Base-by-base conservation (phyloP, 2,888 invertebrate species). In the Stenotaenia linearis region DNA sequence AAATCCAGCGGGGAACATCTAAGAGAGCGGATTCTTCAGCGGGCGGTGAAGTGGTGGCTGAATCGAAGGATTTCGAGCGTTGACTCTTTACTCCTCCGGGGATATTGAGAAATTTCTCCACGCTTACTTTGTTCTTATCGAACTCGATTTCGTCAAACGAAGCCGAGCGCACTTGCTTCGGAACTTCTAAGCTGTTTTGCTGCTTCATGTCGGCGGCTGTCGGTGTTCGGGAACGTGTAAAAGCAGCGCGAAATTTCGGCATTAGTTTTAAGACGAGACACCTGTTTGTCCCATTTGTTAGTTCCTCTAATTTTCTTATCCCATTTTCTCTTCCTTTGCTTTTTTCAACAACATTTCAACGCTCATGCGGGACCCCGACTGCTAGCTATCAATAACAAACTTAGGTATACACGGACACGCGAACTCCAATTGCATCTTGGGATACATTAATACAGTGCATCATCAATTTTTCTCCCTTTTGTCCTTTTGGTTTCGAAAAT, bases 171-270 rank as follows among this genome's bases (percentile, higher is more conserved):
- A 95, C 92, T 90, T 94, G 94, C 86, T 93, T 93, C 83, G 95
- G 95, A 84, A 95, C 94, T 87, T 95, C 95, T 84, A 95, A 91
- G 87, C 94, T 94, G 88, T 93, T 94, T 86, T 94, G 94, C 83
- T 92, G 93, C 90, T 94, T 94, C 94, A 94, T 94, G 88, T 95
- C 94, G 85, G 93, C 92, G 83, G 94, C 93, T 82, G 94, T 95
- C 82, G 94, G 94, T 83, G 94, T 94, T 85, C 92, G 91, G 86
- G 94, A 94, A 86, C 94, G 91, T 88, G 92, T 93, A 90, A 94
- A 93, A 82, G 94, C 94, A 86, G 93, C 92, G 86, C 93, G 92
- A 89, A 94, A 89, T 86, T 91, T 90, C 81, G 81, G 81, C 81
- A 81, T 81, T 69, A 69, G 69, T 28, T 25, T 18, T 25, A 7